Evolutionary conservation across 2,888 invertebrate genomes (phyloP).

Genomic region (Monopis laevigella): DNA sequence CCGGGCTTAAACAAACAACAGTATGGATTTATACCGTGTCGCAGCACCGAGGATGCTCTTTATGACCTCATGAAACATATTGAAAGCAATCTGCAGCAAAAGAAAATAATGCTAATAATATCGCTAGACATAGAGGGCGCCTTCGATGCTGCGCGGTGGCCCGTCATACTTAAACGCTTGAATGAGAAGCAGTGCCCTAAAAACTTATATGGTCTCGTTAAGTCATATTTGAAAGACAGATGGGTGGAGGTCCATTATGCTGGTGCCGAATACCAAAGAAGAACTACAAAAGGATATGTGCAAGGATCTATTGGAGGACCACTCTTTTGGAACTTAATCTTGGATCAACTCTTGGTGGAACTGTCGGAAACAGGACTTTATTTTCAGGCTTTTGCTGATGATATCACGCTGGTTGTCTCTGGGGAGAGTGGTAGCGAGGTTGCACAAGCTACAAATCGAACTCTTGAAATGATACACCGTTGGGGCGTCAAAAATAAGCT

Average conservation of each 20-base stretch:
- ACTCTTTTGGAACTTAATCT: constrained; percentile 18
- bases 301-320: constrained; percentile 20
- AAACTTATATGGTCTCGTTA: constrained; percentile 6
- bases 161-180: constrained; percentile 1
- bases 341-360: constrained; percentile 16
- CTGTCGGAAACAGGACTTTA: neutral
- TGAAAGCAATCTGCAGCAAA: neutral
- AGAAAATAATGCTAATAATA: constrained; percentile 5
- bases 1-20: constrained; percentile 2
- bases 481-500: constrained; percentile 18
- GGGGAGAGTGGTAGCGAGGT: constrained; percentile 2
- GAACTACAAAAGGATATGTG: constrained; percentile 14
- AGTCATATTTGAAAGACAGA: constrained; percentile 15
- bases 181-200: neutral
- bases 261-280: constrained; percentile 12
- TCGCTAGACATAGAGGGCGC: constrained; percentile 11
- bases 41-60: constrained; percentile 12
- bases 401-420: constrained; percentile 15
- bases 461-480: constrained; percentile 3
- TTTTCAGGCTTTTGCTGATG: constrained; percentile 21
- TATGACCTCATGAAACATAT: constrained; percentile 1
- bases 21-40: constrained; percentile 13
- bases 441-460: neutral
- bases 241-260: constrained; percentile 15
- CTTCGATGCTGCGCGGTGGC: constrained; percentile 7